phyloP scores from a whole-genome alignment of 2,113 vertebrate genomes.

The Platysternon megacephalum region DNA sequence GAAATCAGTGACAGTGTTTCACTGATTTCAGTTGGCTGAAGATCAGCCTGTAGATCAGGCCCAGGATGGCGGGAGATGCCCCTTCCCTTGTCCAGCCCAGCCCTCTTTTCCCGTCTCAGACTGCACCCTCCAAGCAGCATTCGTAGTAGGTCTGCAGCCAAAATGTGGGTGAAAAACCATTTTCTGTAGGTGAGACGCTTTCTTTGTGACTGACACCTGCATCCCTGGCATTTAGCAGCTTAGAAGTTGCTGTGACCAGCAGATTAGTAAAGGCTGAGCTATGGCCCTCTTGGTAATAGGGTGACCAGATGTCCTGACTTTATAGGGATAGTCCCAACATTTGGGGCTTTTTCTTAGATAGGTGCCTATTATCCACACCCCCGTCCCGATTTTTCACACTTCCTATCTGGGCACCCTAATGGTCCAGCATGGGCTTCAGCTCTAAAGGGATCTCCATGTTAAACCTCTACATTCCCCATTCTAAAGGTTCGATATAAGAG shows the following conservation, averaged over 20 bases:
- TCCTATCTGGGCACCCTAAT: not conserved
- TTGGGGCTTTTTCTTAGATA: too few species aligned
- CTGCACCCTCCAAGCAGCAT: fast-evolving
- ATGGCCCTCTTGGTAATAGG: not conserved
- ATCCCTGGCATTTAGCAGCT: not conserved
- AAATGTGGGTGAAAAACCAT: not conserved
- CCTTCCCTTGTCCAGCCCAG: not conserved
- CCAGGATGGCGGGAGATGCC: not conserved
- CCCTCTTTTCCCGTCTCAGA: not conserved
- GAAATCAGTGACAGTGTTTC: not conserved
- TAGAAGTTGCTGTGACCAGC: not conserved
- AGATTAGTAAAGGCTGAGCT: not conserved
- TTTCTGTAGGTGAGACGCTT: not conserved
- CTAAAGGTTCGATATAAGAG: not conserved
- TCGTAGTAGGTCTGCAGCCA: not conserved
- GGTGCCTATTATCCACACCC: too few species aligned
- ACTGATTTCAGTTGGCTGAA: not conserved
- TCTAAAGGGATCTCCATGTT: not conserved
- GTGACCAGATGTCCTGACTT: too few species aligned
- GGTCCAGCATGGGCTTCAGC: not conserved
- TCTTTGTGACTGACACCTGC: not conserved
- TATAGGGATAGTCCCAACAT: too few species aligned
- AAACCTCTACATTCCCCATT: not conserved
- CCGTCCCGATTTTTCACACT: too few species aligned
- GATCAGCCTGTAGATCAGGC: conserved; percentile 10